Evolutionary conservation across 2,888 invertebrate genomes (phyloP), one percentile per base, ranked within the genome.

Genomic region (Entomobrya multifasciata): DNA sequence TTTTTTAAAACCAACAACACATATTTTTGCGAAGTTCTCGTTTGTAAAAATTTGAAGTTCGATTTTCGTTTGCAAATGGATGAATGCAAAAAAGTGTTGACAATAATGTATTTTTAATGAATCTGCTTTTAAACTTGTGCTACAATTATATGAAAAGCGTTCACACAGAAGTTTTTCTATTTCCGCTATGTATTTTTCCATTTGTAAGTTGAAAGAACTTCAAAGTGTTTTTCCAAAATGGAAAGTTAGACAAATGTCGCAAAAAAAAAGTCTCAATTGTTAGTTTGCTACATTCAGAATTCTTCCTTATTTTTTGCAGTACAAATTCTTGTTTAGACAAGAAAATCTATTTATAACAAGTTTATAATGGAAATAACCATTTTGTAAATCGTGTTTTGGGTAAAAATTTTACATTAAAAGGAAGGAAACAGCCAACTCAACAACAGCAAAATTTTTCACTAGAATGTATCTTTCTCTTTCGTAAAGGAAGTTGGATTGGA

Each of bases 371-470:
- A 27, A 15, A 27, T n/a, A n/a, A 11, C 30, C 27, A 25, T 62
- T 62, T 62, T 11, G 62, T n/a, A 62, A 30, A 30, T 15, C 30
- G 27, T 62, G 0, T 27, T 15, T 30, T 13, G 3, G 15, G n/a
- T 11, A 2, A 20, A 17, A 5, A 55, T 55, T 55, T 30, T 62
- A 30, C n/a, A n/a, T 62, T 30, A n/a, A 8, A 3, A 22, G 30
- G 30, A 27, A 22, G 62, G 30, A 1, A 30, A n/a, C 27, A 30
- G 30, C 60, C 4, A 62, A 62, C 62, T n/a, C n/a, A n/a, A n/a
- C 30, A 62, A n/a, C 62, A 8, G 20, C 62, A 30, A 62, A 15
- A 62, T 62, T 62, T 62, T 62, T 62, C 62, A 57, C 52, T 20
- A n/a, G 52, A 52, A 17, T 20, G n/a, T 20, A 20, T 17, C 52